Conservation (phyloP, 2,797 vertebrate species). For the Garrulus glandarius region DNA sequence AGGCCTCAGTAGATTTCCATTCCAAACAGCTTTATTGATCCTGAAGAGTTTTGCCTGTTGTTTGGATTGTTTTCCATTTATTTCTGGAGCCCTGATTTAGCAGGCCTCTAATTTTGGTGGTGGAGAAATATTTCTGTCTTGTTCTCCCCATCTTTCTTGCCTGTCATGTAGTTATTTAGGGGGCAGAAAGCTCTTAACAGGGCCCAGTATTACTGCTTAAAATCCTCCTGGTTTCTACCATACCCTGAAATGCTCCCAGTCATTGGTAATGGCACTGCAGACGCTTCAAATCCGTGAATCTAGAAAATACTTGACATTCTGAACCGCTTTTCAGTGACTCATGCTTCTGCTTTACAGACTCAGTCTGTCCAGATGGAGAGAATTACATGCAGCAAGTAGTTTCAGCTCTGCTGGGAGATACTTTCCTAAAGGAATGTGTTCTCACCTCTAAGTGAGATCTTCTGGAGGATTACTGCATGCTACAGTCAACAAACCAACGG, state of each 20-base stretch:
- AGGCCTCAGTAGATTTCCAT: neutral
- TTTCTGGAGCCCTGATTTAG: neutral
- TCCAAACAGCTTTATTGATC: neutral
- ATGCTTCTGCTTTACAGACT: slow-evolving; percentile 23
- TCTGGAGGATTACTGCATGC: slow-evolving; percentile 24
- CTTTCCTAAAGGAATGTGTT: neutral
- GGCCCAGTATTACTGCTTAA: neutral
- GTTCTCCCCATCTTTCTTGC: neutral
- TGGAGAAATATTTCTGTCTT: neutral
- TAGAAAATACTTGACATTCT: neutral
- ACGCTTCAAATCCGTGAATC: neutral
- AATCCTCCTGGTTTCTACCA: neutral
- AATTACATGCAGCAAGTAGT: neutral
- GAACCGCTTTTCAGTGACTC: slow-evolving; percentile 46
- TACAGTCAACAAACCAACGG: slow-evolving; percentile 7
- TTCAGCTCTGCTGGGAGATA: neutral
- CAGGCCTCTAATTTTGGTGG: neutral
- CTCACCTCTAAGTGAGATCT: slow-evolving; percentile 19
- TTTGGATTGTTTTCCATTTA: neutral
- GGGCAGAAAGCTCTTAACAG: neutral
- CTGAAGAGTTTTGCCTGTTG: neutral
- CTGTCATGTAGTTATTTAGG: neutral
- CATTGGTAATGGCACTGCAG: neutral
- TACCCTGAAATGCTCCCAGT: neutral
- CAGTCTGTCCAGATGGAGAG: neutral